Base-by-base conservation (phyloP, 2,888 invertebrate genomes). In the Pachydiplax longipennis region DNA sequence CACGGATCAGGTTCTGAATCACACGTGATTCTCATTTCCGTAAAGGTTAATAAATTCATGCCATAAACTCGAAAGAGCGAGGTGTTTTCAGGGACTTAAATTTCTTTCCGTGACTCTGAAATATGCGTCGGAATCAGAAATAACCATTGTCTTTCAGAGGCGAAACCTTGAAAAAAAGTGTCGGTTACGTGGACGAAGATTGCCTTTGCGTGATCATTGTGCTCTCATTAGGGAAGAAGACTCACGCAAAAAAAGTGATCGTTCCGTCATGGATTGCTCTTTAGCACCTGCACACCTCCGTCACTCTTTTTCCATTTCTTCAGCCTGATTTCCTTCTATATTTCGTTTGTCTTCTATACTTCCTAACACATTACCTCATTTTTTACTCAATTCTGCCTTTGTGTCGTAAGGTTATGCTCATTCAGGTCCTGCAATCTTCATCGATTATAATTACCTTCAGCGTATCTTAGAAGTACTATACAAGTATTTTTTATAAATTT, bases 251-350 rank as follows among this genome's bases (percentile, higher is more conserved):
- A n/a, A 65, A 65, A 65, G n/a, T 65, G 25, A 65, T 65, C 65
- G 25, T n/a, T 25, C 65, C 25, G 65, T n/a, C 65, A 65, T 83
- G 35, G 35, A 58, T 83, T 83, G 58, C 83, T 37, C 35, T 53
- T 83, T 61, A 18, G 35, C 83, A 83, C 83, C 83, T 83, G 83
- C 53, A 35, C 35, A 53, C 31, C 58, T 83, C 58, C 83, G 61
- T 83, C 83, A 83, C 83, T 83, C 58, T 58, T 58, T 31, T 58
- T 5, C 58, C 37, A 5, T 53, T 58, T 13, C 18, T 53, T 53
- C 53, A 10, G 44, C 4, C 10, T 44, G 8, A 10, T 44, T 10
- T 10, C 44, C 8, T 44, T 44, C 44, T 44, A 44, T 44, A 10
- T 44, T 44, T 44, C 10, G 0, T 6, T 44, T 44, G 4, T 10